Evolutionary conservation across 2,888 invertebrate genomes (phyloP), one percentile per base, ranked within the genome.

Genomic region (Drosophila melanocephala): DNA sequence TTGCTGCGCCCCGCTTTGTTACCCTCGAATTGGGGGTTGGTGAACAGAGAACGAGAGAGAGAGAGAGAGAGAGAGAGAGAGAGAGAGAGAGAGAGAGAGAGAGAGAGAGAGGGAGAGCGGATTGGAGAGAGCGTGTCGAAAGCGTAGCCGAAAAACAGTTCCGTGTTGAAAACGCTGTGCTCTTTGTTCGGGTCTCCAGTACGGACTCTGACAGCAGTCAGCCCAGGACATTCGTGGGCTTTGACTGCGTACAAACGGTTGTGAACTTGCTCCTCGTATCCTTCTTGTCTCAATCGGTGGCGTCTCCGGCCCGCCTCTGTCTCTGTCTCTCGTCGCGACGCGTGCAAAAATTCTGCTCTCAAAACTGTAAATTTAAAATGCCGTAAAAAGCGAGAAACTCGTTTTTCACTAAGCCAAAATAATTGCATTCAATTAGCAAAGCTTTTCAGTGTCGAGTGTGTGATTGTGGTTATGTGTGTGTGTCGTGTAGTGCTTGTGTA

Each of bases 241-340:
- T 84, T 83, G 84, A 83, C 89, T 91, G 87, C 87, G 85, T 84
- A 83, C 83, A 83, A 84, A 91, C 89, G 92, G 92, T 92, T 92
- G 92, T 92, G 92, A 92, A 84, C 30, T 42, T 42, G 81, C 62
- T 22, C 57, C 72, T 65, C 73, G 84, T 58, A 69, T 69, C 57
- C 71, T 60, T 58, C 35, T 39, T 56, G 47, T 19, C 39, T 32
- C 39, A 47, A 30, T 35, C 22, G 37, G 35, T 33, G 52, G 37
- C 56, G 60, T n/a, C 9, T 47, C 9, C 22, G 47, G 47, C 26
- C 22, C 7, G 16, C 14, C 65, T 42, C 44, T 56, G 60, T 77
- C 61, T 6, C 30, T 30, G 64, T 32, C 58, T 44, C 12, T 28
- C 28, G 37, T 33, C 72, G 75, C 69, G 80, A 53, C 84, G 89